phyloP scores from a whole-genome alignment of 2,113 vertebrate genomes.

The Mixornis gularis region DNA sequence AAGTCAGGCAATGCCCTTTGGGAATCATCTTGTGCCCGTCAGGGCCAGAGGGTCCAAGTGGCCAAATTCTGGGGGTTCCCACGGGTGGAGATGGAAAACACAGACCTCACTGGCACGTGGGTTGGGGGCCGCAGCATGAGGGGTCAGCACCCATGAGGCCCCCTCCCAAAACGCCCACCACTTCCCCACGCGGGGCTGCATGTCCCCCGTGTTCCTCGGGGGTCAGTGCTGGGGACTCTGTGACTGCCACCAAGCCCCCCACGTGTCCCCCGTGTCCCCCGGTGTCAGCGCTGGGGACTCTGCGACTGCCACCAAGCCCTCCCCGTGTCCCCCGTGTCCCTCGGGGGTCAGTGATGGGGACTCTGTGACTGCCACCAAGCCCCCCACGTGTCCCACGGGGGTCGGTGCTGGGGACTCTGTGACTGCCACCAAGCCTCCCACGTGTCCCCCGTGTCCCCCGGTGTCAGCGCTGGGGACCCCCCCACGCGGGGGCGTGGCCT shows the following conservation, averaged over 20 bases:
- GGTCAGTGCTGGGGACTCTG: rapidly evolving
- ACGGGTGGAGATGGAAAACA: not conserved
- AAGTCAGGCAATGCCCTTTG: rapidly evolving
- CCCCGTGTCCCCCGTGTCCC: not conserved
- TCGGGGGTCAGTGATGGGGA: rapidly evolving
- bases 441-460: too few species aligned
- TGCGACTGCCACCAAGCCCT: too few species aligned
- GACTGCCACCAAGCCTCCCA: too few species aligned
- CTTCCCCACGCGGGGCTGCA: rapidly evolving
- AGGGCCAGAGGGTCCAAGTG: too few species aligned
- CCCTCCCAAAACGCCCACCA: rapidly evolving
- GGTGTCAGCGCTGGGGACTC: too few species aligned
- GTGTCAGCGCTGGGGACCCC: too few species aligned
- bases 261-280: too few species aligned
- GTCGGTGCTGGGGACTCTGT: rapidly evolving
- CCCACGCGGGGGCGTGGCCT: too few species aligned
- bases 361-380: too few species aligned
- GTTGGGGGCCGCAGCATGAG: rapidly evolving
- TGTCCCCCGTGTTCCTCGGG: not conserved
- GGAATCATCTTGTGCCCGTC: rapidly evolving
- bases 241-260: too few species aligned
- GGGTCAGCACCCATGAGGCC: not conserved
- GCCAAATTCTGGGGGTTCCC: rapidly evolving
- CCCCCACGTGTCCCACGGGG: not conserved
- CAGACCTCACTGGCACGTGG: rapidly evolving